Evolutionary conservation across 2,888 invertebrate species (phyloP), one percentile per base, ranked within the genome.

Genomic region (Cepaea hortensis): DNA sequence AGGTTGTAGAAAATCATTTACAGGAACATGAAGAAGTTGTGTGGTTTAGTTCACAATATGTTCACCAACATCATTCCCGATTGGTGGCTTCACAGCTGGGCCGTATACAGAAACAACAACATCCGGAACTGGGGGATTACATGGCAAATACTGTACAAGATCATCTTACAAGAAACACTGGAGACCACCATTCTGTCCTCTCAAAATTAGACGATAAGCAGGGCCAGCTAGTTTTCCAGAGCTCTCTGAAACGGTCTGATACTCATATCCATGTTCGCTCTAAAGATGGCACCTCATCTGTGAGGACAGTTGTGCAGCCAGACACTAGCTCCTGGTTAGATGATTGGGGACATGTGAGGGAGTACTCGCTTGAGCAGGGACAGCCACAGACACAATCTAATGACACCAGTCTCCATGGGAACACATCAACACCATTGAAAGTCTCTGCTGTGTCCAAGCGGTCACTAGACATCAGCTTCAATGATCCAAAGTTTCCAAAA

Each of bases 31-130:
- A 82, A 3, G 86, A 89, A 72, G 91, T 94, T 18, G 87, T 90
- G 9, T 93, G 91, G 92, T 93, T 90, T 87, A 91, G 90, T 80
- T 91, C 91, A 85, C 91, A 93, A 76, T 88, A 88, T n/a, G 90
- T 92, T 7, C 87, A 91, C 46, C 88, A 88, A 15, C 88, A 92
- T 76, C 88, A 88, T 50, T 83, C 83, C 23, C 20, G 83, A 75
- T 46, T 62, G 4, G 13, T 61, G 23, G 48, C 70, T 13, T n/a
- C 81, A 15, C 2, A 6, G n/a, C 6, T 50, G 11, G 1, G 18
- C 20, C 50, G 70, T 50, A 2, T 70, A 13, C n/a, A 70, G 20
- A n/a, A 48, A 13, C 20, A 68, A 81, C 68, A 48, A 15, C 62
- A 46, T 73, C 48, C 15, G 1, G 20, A 18, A 20, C 5, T 18